These are phyloP conservation scores for Galeopsomyia nigrocyanea DNA, from an alignment of 2,888 invertebrate genomes.

Conservation along the genomic window DNA sequence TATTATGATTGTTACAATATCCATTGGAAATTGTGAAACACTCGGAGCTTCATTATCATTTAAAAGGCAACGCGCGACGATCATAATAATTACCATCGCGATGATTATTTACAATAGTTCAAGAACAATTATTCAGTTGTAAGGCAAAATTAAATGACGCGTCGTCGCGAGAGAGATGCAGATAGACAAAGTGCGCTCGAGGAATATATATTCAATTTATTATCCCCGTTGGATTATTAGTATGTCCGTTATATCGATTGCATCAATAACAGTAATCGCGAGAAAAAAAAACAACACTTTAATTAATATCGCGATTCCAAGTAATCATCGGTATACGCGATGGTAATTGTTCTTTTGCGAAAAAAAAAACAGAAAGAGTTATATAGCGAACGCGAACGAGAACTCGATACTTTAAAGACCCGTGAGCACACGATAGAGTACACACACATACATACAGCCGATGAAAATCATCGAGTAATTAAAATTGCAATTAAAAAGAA, in stretches of 20 bases:
- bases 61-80: background rate
- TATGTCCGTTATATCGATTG: constrained; percentile 34
- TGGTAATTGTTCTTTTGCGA: constrained; percentile 24
- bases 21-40: too few relatives aligned
- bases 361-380: constrained; percentile 22
- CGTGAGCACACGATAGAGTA: background rate
- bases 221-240: constrained; percentile 33
- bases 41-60: too few relatives aligned
- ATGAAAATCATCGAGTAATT: constrained; percentile 30
- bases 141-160: constrained; percentile 24
- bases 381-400: background rate
- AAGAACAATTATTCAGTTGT: constrained; percentile 16
- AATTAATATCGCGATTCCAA: constrained; percentile 30
- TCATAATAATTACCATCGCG: constrained; percentile 6
- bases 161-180: background rate
- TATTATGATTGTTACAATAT: too few relatives aligned
- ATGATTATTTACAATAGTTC: constrained; percentile 23
- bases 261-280: constrained; percentile 42
- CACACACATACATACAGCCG: background rate
- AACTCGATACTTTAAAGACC: constrained; percentile 38
- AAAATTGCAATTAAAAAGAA: constrained; percentile 38
- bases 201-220: constrained; percentile 36
- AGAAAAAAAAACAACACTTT: constrained; percentile 36
- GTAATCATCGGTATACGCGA: constrained; percentile 17
- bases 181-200: background rate